Evolutionary conservation across 2,888 invertebrate species (phyloP), one percentile per base, ranked within the genome.

Genomic region (Aricia artaxerxes): DNA sequence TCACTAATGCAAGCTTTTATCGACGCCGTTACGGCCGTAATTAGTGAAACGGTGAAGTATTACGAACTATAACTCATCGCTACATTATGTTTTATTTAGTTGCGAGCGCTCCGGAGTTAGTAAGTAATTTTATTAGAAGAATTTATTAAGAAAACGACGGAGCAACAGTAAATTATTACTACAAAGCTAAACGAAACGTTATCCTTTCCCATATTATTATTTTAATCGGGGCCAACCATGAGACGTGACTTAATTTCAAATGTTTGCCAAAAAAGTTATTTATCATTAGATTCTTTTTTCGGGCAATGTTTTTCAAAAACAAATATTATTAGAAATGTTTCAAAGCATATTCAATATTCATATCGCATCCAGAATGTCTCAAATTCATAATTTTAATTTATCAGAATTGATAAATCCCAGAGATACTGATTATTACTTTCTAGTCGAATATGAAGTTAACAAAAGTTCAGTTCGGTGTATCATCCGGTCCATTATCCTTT

Each of bases 1-100:
- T 90, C 69, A 69, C 69, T 87, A 85, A 73, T 60, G 72, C 72
- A 11, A n/a, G 13, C 57, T 78, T 78, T 78, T 60, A 78, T 78
- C 57, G 73, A 73, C 57, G 57, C 60, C 57, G 73, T 44, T 73
- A 73, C 44, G 13, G 44, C n/a, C 24, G 73, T 73, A 44, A 73
- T 73, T 73, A 73, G 44, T 73, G 73, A 24, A 44, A 73, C 73
- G n/a, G 73, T 44, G 40, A 44, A 44, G 44, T 44, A 73, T 44
- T 73, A 44, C 44, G 2, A 73, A 73, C 44, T 73, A 73, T 73
- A 73, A 44, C n/a, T 73, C 24, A 40, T 73, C 2, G 44, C n/a
- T 73, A 44, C 44, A 9, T 44, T 73, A 24, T 73, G 73, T 44
- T 69, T 35, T 69, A 16, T 69, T 35, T 69, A 69, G 35, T 69